Evolutionary conservation across 2,888 invertebrate genomes (phyloP).

Genomic region (Minunthozetes semirufus): DNA sequence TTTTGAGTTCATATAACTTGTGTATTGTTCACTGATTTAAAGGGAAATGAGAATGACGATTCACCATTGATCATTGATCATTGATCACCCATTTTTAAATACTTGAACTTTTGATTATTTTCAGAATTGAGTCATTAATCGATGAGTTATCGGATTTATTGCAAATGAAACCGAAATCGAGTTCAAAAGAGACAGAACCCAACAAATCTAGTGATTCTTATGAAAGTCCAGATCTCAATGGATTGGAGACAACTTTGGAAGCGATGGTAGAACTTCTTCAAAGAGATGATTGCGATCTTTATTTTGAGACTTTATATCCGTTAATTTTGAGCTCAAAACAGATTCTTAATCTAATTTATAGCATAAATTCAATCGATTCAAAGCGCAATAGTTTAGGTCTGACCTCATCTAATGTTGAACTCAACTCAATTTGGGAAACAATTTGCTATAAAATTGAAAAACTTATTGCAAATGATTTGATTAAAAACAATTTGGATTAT

Average conservation of each 20-base stretch:
- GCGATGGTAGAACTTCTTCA: neutral
- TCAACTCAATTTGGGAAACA: conserved; percentile 22
- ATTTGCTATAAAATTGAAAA: conserved; percentile 19
- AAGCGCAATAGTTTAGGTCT: neutral
- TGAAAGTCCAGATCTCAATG: neutral
- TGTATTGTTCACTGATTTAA: too few species aligned
- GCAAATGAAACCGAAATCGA: neutral
- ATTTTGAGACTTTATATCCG: neutral
- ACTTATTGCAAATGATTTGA: conserved; percentile 5
- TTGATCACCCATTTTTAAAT: too few species aligned
- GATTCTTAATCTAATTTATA: neutral
- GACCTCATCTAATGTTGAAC: neutral
- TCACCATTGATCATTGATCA: too few species aligned
- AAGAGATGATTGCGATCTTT: neutral
- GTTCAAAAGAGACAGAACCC: neutral
- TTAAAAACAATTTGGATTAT: neutral
- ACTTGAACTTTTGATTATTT: neutral
- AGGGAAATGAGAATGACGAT: too few species aligned
- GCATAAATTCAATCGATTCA: neutral
- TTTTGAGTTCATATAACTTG: too few species aligned
- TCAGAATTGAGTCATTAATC: neutral
- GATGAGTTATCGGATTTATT: conserved; percentile 15
- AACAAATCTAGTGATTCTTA: neutral
- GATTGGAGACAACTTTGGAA: neutral
- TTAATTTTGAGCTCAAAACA: neutral